Base-by-base conservation (phyloP, 1,140 invertebrate species). In the Hyphantria cunea region DNA sequence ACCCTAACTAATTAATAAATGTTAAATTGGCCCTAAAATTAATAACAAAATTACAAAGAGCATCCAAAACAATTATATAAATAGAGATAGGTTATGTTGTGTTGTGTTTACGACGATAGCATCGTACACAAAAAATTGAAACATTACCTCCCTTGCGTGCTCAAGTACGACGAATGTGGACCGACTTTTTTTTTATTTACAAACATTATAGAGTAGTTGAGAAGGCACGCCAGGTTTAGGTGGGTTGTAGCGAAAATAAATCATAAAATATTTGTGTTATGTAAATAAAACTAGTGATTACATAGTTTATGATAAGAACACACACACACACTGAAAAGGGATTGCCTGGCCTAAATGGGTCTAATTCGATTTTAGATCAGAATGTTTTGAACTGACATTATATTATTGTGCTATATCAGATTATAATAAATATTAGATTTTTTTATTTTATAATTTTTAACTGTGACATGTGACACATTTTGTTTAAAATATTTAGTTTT, bases 111-210 rank as follows among this genome's bases (percentile, higher is more conserved):
- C 25, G 15, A 37, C 25, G 55, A 58, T 58, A 58, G 33, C 33
- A 49, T 58, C 55, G 12, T 11, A 3, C n/a, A 34, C 51, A 37
- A 58, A 58, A 60, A 60, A 51, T 15, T 51, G 47, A 60, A 51
- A 51, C 58, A 51, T 51, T 14, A 51, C 39, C 33, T 58, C 12
- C 44, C 25, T 68, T 55, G 65, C 61, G 60, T 68, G 66, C 54
- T 6, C 37, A 68, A 68, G 42, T 59, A 63, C 50, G 49, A 47
- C 54, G 66, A 62, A 51, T 64, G 37, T 60, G 54, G 34, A 47
- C 44, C 60, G 54, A 53, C 53, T 44, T 56, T 64, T 60, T 48
- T 68, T 3, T 68, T 68, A 54, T 64, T 63, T 54, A 56, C 47
- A 55, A 47, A 64, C 53, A 56, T 68, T 49, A 54, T 64, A 60